Base-by-base conservation (phyloP, 2,888 invertebrate species). In the Cantharis lateralis region DNA sequence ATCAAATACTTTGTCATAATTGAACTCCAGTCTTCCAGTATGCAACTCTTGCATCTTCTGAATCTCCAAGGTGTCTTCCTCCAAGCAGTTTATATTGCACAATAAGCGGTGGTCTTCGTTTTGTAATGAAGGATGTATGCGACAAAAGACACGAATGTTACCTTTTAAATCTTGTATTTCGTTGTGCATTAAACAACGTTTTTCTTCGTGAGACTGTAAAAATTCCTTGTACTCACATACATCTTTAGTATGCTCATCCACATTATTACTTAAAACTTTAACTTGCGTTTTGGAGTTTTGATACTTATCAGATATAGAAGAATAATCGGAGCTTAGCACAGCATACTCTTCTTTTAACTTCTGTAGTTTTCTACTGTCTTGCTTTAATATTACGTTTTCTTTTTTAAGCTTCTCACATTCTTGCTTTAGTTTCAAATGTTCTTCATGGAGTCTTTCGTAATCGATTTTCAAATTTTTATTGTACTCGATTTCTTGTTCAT, bases 111-210 rank as follows among this genome's bases (percentile, higher is more conserved):
- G 84, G n/a, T 84, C 79, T 85, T 95, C 95, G 9, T 88, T 89
- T 2, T 90, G 88, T 3, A 94, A 87, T 4, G 92, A 91, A 0
- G 95, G 95, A 26, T 95, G 90, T 9, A 95, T 91, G 79, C 95
- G 90, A 84, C 95, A 95, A 83, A 95, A 95, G 0, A 95, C 95
- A 71, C 95, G 87, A 73, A 95, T 95, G n/a, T n/a, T n/a, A n/a
- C n/a, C n/a, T n/a, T n/a, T n/a, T n/a, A n/a, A n/a, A n/a, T n/a
- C n/a, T n/a, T n/a, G n/a, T n/a, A n/a, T n/a, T n/a, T n/a, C n/a
- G n/a, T n/a, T n/a, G n/a, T n/a, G n/a, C n/a, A n/a, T n/a, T n/a
- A n/a, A n/a, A n/a, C n/a, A n/a, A n/a, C n/a, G n/a, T n/a, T n/a
- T n/a, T n/a, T n/a, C n/a, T n/a, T n/a, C n/a, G n/a, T n/a, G n/a